Evolutionary conservation across 2,113 vertebrate species (phyloP).

Genomic region (Psittacus erithacus): DNA sequence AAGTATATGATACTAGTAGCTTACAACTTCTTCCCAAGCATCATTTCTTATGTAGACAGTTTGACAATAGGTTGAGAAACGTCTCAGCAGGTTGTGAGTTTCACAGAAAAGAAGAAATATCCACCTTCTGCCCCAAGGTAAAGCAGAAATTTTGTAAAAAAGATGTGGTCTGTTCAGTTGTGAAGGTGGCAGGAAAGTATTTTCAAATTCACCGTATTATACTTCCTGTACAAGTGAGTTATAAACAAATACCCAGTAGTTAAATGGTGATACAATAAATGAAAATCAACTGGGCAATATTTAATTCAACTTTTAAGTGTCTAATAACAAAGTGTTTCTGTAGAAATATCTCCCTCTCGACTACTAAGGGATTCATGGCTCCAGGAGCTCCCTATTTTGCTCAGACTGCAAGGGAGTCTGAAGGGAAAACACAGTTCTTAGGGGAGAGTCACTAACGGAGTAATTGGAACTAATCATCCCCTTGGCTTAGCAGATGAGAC

Average conservation of each 20-base stretch:
- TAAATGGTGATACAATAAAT: background rate
- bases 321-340: background rate
- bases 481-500: background rate
- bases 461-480: background rate
- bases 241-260: background rate
- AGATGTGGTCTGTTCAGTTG: background rate
- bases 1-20: background rate
- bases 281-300: background rate
- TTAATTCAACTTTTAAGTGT: background rate
- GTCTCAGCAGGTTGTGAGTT: background rate
- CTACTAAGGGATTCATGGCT: background rate
- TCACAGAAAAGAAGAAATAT: background rate
- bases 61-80: background rate
- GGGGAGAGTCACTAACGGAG: background rate
- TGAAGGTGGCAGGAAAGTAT: background rate
- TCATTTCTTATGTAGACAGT: background rate
- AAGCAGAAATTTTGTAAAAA: background rate
- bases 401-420: background rate
- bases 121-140: rapidly evolving
- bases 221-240: background rate
- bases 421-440: background rate
- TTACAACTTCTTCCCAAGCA: background rate
- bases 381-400: background rate
- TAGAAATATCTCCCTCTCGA: background rate
- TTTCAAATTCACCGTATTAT: background rate